Evolutionary conservation across 2,888 invertebrate genomes (phyloP), one percentile per base, ranked within the genome.

Genomic region (Creontiades dilutus): DNA sequence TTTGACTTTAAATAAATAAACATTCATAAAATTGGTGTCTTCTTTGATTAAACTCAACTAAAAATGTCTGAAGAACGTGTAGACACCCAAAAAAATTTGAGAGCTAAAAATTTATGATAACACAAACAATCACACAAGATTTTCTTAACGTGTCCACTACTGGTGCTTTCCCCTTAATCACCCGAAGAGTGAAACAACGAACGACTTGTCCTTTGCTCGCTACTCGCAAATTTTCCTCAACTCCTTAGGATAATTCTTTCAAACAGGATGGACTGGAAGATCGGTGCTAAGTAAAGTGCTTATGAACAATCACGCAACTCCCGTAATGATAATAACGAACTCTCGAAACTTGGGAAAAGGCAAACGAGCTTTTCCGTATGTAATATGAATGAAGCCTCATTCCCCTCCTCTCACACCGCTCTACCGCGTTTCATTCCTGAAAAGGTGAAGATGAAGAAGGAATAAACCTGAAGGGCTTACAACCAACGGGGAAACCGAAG

Each of bases 241-340:
- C 23, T 19, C 12, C 27, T 68, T 19, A 23, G 27, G 68, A 68
- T 68, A 5, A 68, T 68, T 68, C 11, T 23, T 68, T 68, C 27
- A 68, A 37, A 68, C 23, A 68, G 23, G 23, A 68, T 68, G 12
- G 68, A 68, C 23, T 23, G 23, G 68, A 23, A 23, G 68, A 23
- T 68, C 68, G 68, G 19, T 68, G 68, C 23, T 68, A 68, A 68
- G 68, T 68, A 68, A 68, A 23, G 68, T 23, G 68, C 68, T 68
- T 68, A 68, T 23, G 68, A 68, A 68, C 68, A 68, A 68, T 68
- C 68, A 68, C 68, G 68, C 23, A 23, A 1, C 68, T 19, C 23
- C 23, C 68, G 68, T 68, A 68, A 68, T 68, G 68, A 68, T 68
- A 68, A 68, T 68, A 68, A 68, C 68, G 68, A 68, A 68, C 68